phyloP scores from a whole-genome alignment of 1,140 invertebrate species.

The Camponotus vicinus region DNA sequence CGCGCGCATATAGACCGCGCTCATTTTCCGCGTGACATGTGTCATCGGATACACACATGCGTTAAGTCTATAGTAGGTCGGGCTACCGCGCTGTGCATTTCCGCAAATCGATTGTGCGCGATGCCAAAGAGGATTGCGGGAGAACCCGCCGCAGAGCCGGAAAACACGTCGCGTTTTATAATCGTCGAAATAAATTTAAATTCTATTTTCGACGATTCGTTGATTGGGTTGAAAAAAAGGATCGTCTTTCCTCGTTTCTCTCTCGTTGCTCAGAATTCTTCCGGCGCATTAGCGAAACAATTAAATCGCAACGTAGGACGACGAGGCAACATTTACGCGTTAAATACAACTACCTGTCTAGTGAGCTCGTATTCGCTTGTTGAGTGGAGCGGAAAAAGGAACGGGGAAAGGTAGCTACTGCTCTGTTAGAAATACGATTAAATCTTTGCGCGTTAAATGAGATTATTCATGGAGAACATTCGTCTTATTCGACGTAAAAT shows the following conservation, averaged over 20 bases:
- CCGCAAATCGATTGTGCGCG: slow-evolving; percentile 60
- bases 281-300: slow-evolving; percentile 74
- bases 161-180: slow-evolving; percentile 13
- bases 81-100: slow-evolving; percentile 16
- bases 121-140: slow-evolving; percentile 39
- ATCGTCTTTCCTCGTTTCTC: not conserved
- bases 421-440: slow-evolving; percentile 67
- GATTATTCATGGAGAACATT: slow-evolving; percentile 45
- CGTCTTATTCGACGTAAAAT: slow-evolving; percentile 55
- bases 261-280: slow-evolving; percentile 42
- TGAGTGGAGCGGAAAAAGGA: slow-evolving; percentile 56
- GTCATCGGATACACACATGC: slow-evolving; percentile 50
- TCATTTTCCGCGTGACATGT: slow-evolving; percentile 74
- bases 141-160: slow-evolving; percentile 1
- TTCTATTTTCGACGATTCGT: slow-evolving; percentile 43
- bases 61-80: slow-evolving; percentile 37
- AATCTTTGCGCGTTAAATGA: slow-evolving; percentile 67
- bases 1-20: slow-evolving; percentile 65
- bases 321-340: slow-evolving; percentile 55
- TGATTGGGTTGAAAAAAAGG: slow-evolving; percentile 1
- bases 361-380: slow-evolving; percentile 30
- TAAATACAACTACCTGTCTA: slow-evolving; percentile 54
- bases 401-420: slow-evolving; percentile 49
- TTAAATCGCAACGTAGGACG: slow-evolving; percentile 77
- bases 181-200: slow-evolving; percentile 40